A percentile compares a stretch with the other conserved stretches of the same genome.
Evolutionary conservation across 1,140 invertebrate genomes (phyloP).

Genomic region (Ceratosolen solmsi): DNA sequence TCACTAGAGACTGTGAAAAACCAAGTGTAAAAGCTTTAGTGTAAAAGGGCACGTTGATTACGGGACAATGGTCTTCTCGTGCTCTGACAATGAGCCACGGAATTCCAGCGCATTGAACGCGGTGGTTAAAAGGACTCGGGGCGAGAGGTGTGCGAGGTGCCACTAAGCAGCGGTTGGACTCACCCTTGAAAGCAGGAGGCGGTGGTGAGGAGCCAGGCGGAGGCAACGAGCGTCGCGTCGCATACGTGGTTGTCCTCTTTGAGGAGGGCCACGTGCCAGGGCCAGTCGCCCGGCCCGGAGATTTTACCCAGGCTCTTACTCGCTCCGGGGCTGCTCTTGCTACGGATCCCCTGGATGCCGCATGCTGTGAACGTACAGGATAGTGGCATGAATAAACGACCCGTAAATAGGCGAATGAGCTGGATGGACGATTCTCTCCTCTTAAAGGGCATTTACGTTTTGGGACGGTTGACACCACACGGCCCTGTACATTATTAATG

Average conservation of each 20-base stretch:
- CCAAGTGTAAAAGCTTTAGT: too few species aligned
- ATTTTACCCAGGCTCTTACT: constrained; percentile 78
- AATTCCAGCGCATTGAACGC: background rate
- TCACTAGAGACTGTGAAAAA: too few species aligned
- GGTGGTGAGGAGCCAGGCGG: constrained; percentile 88
- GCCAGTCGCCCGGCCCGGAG: constrained; percentile 87
- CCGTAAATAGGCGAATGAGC: too few species aligned
- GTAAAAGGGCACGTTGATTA: too few species aligned
- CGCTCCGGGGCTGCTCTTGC: constrained; percentile 62
- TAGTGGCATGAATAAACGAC: too few species aligned
- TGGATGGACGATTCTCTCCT: too few species aligned
- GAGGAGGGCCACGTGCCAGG: constrained; percentile 89
- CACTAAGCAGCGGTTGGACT: too few species aligned
- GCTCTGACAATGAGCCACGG: background rate
- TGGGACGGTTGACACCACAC: too few species aligned
- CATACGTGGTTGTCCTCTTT: constrained; percentile 90
- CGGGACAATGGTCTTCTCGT: too few species aligned
- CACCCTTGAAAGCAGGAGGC: constrained; percentile 90
- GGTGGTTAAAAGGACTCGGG: background rate
- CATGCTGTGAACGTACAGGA: constrained; percentile 80
- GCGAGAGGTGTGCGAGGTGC: background rate
- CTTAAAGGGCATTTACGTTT: too few species aligned
- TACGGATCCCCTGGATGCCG: constrained; percentile 79
- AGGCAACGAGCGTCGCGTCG: constrained; percentile 86
- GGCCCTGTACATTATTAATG: too few species aligned